Evolutionary conservation across 2,113 vertebrate genomes (phyloP).

Genomic region (Antigone vipio): DNA sequence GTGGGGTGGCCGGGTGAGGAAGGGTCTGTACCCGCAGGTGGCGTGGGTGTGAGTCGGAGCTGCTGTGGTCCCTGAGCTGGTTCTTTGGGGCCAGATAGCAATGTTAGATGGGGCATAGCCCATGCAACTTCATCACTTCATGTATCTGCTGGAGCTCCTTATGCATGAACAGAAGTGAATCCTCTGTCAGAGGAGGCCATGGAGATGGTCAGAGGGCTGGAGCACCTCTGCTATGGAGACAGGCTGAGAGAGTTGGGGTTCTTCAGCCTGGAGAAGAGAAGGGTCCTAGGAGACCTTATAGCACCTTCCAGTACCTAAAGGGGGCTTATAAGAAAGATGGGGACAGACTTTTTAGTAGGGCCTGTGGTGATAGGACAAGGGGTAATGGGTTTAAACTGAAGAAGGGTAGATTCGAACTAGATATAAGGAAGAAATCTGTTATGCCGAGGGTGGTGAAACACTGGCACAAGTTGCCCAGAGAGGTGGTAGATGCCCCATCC

Average conservation of each 20-base stretch:
- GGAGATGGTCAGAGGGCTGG: neutral
- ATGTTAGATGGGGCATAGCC: neutral
- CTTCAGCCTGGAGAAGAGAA: neutral
- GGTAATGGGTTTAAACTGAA: neutral
- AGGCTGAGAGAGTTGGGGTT: neutral
- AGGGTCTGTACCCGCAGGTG: neutral
- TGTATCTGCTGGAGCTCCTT: neutral
- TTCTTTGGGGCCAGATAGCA: too few species aligned
- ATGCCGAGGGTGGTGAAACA: fast-evolving
- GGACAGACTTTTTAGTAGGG: too few species aligned
- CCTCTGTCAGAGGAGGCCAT: neutral
- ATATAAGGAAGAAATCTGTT: neutral
- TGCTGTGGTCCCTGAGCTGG: neutral
- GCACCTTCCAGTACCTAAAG: fast-evolving
- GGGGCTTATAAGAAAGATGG: too few species aligned
- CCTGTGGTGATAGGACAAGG: fast-evolving
- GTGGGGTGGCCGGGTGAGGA: neutral
- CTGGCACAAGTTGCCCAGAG: fast-evolving
- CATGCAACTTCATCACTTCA: fast-evolving
- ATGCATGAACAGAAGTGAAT: fast-evolving
- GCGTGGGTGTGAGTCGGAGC: fast-evolving
- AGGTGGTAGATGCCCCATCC: neutral
- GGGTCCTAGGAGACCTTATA: fast-evolving
- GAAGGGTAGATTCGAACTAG: neutral
- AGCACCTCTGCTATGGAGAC: too few species aligned